Evolutionary conservation across 2,797 vertebrate species (phyloP).

Genomic region (Bradypus variegatus): DNA sequence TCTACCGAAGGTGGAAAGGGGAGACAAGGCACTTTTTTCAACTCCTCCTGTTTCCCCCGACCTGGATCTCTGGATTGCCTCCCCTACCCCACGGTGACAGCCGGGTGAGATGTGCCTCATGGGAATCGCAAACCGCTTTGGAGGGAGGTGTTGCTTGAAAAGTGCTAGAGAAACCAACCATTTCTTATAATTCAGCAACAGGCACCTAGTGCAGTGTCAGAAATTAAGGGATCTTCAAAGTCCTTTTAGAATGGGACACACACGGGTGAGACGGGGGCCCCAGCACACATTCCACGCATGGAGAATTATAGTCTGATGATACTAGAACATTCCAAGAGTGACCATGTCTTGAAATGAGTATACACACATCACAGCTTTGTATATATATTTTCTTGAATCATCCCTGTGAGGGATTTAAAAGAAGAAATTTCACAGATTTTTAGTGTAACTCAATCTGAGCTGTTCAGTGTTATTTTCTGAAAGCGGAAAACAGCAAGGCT

Average conservation of each 20-base stretch:
- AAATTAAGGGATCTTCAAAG: neutral
- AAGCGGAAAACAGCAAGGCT: neutral
- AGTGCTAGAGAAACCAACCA: neutral
- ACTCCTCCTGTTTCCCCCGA: neutral
- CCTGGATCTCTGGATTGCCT: rapidly evolving
- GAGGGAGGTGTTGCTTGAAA: neutral
- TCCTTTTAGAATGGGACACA: neutral
- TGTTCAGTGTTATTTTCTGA: neutral
- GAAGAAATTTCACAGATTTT: neutral
- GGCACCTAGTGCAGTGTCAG: neutral
- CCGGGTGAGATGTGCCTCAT: neutral
- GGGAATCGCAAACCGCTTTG: neutral
- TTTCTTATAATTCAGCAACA: neutral
- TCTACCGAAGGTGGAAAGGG: neutral
- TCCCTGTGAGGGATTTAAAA: neutral
- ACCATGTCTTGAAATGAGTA: neutral
- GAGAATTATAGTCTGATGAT: neutral
- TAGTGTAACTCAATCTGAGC: neutral
- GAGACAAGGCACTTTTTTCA: neutral
- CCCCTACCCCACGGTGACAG: neutral
- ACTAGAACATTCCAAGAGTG: neutral
- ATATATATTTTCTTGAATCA: neutral
- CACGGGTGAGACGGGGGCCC: neutral
- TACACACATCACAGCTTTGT: neutral
- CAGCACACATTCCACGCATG: too few relatives aligned